Percentiles rank a stretch among this genome's conserved stretches.
These are phyloP conservation scores for Rhynchopsitta pachyrhyncha DNA, from an alignment of 2,113 vertebrate genomes.

Conservation along the genomic window DNA sequence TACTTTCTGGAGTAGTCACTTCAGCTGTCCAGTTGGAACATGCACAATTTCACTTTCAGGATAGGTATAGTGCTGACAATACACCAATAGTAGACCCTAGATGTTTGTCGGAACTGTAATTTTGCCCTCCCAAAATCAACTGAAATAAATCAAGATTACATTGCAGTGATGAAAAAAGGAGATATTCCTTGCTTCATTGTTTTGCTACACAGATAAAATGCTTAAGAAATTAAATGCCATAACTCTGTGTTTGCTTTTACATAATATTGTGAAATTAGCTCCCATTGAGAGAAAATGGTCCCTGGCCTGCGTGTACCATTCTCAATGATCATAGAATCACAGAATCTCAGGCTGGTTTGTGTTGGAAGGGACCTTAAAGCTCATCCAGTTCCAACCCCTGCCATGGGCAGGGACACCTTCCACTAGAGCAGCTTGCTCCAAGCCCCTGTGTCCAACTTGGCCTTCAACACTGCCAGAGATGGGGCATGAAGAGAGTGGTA, in stretches of 20 bases:
- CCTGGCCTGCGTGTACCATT: not conserved
- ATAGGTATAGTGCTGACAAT: not conserved
- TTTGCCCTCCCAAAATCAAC: not conserved
- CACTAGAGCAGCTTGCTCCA: no score
- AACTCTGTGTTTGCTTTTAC: not conserved
- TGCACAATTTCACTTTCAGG: not conserved
- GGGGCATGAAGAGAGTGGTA: not conserved
- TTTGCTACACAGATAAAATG: not conserved
- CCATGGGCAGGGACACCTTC: rapidly evolving
- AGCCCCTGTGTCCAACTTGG: no score
- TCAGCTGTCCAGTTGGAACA: not conserved
- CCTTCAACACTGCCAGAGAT: no score
- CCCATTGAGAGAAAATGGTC: not conserved
- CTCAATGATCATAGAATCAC: no score
- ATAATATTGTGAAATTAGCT: not conserved
- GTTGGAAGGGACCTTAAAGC: no score
- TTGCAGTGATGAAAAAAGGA: not conserved
- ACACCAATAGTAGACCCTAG: not conserved
- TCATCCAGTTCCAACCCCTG: no score
- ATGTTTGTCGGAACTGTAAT: not conserved
- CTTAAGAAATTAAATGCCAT: not conserved
- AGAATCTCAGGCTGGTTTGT: no score
- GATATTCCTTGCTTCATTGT: not conserved
- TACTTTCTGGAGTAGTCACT: not conserved
- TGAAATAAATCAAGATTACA: not conserved